Evolutionary conservation across 1,140 invertebrate genomes (phyloP).

Genomic region (Octopus sinensis): DNA sequence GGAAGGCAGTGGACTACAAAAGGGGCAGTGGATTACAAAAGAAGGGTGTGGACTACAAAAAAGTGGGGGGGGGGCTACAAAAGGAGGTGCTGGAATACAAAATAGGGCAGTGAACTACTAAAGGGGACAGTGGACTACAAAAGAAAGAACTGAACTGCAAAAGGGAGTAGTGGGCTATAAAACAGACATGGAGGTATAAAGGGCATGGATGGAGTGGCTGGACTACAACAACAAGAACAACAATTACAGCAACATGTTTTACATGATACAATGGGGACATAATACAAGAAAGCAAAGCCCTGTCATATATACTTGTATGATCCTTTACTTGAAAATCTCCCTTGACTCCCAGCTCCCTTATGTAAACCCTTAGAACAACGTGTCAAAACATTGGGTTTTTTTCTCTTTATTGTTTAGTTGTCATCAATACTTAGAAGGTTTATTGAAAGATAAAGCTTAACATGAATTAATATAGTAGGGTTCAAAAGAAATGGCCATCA

Average conservation of each 20-base stretch:
- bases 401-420: no score
- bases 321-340: no score
- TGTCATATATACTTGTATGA: no score
- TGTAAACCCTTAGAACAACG: no score
- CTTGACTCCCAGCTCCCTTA: no score
- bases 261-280: no score
- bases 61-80: neutral
- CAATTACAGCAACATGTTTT: neutral
- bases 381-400: no score
- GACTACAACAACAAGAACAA: neutral
- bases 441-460: no score
- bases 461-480: no score
- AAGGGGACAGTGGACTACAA: neutral
- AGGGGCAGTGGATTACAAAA: neutral
- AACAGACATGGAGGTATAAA: neutral
- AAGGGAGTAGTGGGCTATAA: neutral
- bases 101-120: neutral
- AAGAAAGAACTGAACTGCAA: neutral
- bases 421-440: no score
- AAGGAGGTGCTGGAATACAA: neutral
- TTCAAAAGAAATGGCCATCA: no score
- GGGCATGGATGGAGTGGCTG: neutral
- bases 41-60: neutral
- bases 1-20: neutral
- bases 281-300: no score